phyloP scores from a whole-genome alignment of 35 echinoderm and acorn worm species.

The Apostichopus californicus region DNA sequence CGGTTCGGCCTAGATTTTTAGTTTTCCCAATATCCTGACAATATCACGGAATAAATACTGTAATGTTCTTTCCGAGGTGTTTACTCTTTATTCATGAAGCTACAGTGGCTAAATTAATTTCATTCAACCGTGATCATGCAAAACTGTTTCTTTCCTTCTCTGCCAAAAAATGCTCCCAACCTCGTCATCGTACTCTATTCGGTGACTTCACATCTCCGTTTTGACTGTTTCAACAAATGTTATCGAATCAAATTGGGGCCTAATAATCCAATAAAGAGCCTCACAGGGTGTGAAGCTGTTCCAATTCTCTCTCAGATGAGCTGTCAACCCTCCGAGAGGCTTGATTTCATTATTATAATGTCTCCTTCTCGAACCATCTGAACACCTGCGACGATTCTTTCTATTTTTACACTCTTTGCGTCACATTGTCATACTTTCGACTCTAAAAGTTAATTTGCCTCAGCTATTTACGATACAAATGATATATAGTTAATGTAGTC shows the following conservation, averaged over 20 bases:
- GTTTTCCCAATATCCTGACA: no score
- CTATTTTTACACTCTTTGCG: constrained; percentile 22
- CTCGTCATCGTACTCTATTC: not conserved
- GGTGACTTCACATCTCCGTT: not conserved
- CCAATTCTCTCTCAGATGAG: not conserved
- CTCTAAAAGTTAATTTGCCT: not conserved
- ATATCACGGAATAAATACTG: no score
- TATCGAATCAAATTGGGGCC: constrained; percentile 3
- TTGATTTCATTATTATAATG: not conserved
- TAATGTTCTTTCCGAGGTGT: not conserved
- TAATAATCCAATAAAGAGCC: not conserved
- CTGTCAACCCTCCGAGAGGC: not conserved
- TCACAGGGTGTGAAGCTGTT: not conserved
- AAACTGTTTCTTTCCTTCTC: not conserved
- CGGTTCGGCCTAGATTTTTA: no score
- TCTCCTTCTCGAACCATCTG: not conserved
- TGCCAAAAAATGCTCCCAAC: not conserved
- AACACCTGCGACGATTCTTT: constrained; percentile 6
- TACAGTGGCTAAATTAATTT: not conserved
- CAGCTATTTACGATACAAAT: not conserved
- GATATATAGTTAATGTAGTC: not conserved
- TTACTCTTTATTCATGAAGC: not conserved
- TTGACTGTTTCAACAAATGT: not conserved
- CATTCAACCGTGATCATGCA: not conserved
- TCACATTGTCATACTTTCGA: constrained; percentile 3